phyloP scores from a whole-genome alignment of 2,113 vertebrate genomes.

The Stercorarius parasiticus region DNA sequence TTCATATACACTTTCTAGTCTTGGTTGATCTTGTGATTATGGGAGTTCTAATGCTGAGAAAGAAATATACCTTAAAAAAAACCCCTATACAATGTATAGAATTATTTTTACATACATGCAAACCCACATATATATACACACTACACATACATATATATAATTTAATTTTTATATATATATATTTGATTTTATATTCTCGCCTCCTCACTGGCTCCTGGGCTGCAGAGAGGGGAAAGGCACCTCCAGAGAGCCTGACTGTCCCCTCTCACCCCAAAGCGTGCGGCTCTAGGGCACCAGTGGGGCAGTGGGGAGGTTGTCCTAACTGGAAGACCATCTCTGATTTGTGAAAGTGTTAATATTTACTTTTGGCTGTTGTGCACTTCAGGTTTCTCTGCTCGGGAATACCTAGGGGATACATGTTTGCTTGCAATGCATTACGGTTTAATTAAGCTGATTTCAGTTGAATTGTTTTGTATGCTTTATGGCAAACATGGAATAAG shows the following conservation, averaged over 20 bases:
- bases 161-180: not conserved
- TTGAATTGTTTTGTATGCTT: conserved; percentile 61
- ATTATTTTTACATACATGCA: not conserved
- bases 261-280: fast-evolving
- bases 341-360: conserved; percentile 30
- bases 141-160: too few species aligned
- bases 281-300: not conserved
- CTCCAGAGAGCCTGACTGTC: not conserved
- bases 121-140: not conserved
- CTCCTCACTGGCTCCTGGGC: not conserved
- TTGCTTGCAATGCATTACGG: conserved; percentile 25
- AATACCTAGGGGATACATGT: conserved; percentile 36
- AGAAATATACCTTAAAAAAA: not conserved
- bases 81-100: not conserved
- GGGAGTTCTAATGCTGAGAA: not conserved
- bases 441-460: conserved; percentile 72
- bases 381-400: conserved; percentile 53
- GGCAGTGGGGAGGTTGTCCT: not conserved
- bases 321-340: not conserved
- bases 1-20: not conserved
- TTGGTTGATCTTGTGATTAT: not conserved
- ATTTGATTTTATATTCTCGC: not conserved
- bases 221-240: not conserved
- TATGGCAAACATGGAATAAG: conserved; percentile 49
- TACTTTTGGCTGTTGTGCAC: conserved; percentile 37